Percentiles rank a stretch among this genome's conserved stretches.
phyloP scores from a whole-genome alignment of 2,888 invertebrate species.

The Philereme transversata region DNA sequence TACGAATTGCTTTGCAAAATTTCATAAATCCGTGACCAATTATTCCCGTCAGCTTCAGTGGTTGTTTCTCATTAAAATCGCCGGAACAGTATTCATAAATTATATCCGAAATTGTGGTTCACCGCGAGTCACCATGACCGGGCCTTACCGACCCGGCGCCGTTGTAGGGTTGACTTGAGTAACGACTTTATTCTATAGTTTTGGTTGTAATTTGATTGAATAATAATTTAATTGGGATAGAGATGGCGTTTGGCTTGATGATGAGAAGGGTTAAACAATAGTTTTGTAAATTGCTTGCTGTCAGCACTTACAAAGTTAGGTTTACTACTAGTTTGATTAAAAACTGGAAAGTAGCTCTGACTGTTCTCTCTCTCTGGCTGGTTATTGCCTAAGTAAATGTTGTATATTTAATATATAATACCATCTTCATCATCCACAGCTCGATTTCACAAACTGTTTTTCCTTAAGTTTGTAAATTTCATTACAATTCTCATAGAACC shows the following conservation, averaged over 20 bases:
- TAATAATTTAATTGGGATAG: slow-evolving; percentile 19
- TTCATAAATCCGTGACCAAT: slow-evolving; percentile 38
- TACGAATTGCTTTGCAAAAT: slow-evolving; percentile 30
- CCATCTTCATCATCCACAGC: no score
- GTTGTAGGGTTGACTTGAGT: slow-evolving; percentile 35
- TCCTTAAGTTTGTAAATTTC: no score
- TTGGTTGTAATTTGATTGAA: slow-evolving; percentile 25
- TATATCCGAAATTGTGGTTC: slow-evolving; percentile 43
- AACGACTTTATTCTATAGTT: slow-evolving; percentile 37
- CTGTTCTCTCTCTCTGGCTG: no score
- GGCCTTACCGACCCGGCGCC: slow-evolving; percentile 27
- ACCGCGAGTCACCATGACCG: slow-evolving; percentile 50
- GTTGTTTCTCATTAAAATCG: slow-evolving; percentile 37
- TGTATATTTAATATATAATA: no score
- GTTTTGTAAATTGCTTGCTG: no score
- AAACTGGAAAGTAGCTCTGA: no score
- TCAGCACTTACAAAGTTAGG: no score
- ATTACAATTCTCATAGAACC: no score
- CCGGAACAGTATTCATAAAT: slow-evolving; percentile 43
- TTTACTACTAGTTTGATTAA: no score
- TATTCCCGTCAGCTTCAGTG: slow-evolving; percentile 43
- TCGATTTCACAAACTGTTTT: no score
- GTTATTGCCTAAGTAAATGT: no score
- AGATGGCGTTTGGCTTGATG: slow-evolving; percentile 5
- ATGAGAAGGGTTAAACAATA: neutral